phyloP scores from a whole-genome alignment of 1,140 invertebrate genomes.

The Bombus sylvicola region DNA sequence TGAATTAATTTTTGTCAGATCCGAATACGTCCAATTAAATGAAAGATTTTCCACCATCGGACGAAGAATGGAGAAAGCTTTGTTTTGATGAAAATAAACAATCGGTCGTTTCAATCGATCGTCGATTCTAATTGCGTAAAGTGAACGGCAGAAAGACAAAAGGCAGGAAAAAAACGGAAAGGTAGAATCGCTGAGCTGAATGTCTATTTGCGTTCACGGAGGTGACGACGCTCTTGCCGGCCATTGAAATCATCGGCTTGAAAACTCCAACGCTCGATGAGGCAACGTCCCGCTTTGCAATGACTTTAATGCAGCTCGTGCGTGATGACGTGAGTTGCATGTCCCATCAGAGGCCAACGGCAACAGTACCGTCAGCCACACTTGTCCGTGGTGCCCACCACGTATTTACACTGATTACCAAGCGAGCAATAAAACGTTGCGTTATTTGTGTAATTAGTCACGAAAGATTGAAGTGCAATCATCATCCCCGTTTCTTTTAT shows the following conservation, averaged over 20 bases:
- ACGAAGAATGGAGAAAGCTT: neutral
- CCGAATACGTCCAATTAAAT: neutral
- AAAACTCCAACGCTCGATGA: slow-evolving; percentile 35
- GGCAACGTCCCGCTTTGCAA: slow-evolving; percentile 49
- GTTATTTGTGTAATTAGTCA: slow-evolving; percentile 48
- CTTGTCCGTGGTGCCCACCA: neutral
- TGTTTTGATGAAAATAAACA: neutral
- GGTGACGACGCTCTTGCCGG: slow-evolving; percentile 16
- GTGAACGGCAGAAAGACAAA: neutral
- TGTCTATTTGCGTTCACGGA: slow-evolving; percentile 6
- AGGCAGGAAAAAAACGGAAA: neutral
- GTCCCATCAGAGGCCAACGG: neutral
- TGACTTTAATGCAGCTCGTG: slow-evolving; percentile 39
- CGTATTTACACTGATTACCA: slow-evolving; percentile 26
- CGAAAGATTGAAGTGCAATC: slow-evolving; percentile 18
- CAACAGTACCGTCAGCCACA: slow-evolving; percentile 3
- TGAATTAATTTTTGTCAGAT: neutral
- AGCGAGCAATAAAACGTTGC: slow-evolving; percentile 43
- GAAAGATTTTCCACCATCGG: neutral
- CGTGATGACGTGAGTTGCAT: slow-evolving; percentile 51
- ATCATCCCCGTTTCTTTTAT: neutral
- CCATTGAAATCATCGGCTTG: slow-evolving; percentile 43
- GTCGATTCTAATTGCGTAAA: slow-evolving; percentile 26
- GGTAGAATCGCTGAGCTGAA: neutral
- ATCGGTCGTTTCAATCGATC: neutral